These are phyloP conservation scores for Pachliopta kotzebuea DNA, from an alignment of 2,888 invertebrate species.

Conservation along the genomic window DNA sequence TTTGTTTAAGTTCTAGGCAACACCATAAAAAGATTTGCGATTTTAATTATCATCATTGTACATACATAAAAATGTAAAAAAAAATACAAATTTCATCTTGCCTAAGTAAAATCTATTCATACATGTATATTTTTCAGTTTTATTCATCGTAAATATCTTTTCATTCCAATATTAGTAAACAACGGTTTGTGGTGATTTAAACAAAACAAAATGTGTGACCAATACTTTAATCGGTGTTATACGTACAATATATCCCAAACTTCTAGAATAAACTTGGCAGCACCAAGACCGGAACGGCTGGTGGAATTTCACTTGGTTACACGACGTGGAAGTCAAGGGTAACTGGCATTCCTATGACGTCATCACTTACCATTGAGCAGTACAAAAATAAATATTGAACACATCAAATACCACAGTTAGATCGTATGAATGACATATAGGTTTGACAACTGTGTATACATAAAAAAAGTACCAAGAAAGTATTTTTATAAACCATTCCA, in stretches of 20 bases:
- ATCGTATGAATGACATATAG: neutral
- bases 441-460: neutral
- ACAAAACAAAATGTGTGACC: neutral
- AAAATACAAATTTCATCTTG: no score
- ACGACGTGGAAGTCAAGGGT: constrained; percentile 16
- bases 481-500: no score
- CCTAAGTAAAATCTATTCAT: no score
- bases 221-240: neutral
- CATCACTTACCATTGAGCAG: constrained; percentile 7
- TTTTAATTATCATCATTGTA: no score
- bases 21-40: no score
- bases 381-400: neutral
- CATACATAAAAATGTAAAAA: no score
- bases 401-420: neutral
- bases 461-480: no score
- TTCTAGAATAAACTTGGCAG: constrained; percentile 14
- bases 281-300: constrained; percentile 17
- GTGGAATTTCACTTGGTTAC: constrained; percentile 7
- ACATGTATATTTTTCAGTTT: no score
- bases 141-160: no score
- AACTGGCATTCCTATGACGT: constrained; percentile 14
- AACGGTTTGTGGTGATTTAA: neutral
- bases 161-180: neutral
- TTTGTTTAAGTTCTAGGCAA: no score
- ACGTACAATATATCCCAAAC: neutral